These are phyloP conservation scores for Athrips mouffetella DNA, from an alignment of 2,888 invertebrate species.

Conservation along the genomic window DNA sequence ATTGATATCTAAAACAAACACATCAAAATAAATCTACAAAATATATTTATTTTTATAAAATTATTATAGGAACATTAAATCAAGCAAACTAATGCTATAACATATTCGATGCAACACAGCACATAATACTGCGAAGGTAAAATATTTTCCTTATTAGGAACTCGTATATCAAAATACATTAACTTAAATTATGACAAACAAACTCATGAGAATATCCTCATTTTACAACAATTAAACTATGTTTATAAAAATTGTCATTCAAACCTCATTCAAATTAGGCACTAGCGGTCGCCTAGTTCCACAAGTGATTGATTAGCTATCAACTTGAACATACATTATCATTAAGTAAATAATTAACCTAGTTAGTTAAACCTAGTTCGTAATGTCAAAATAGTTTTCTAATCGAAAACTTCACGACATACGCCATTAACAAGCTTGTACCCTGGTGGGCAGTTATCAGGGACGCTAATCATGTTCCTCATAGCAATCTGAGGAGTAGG, in stretches of 20 bases:
- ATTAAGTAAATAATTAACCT: not conserved
- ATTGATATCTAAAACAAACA: too few species aligned
- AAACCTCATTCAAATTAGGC: too few species aligned
- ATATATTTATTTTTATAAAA: too few species aligned
- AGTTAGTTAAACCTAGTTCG: too few species aligned
- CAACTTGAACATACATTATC: not conserved
- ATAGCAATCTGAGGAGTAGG: conserved; percentile 9
- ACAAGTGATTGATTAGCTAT: too few species aligned
- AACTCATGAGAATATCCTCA: too few species aligned
- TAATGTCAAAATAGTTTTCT: not conserved
- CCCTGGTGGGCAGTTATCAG: conserved; percentile 39
- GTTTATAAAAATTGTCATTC: too few species aligned
- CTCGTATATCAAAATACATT: too few species aligned
- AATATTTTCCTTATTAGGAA: not conserved
- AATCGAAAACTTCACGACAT: conserved; percentile 38
- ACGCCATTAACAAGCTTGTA: conserved; percentile 34
- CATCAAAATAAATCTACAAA: too few species aligned
- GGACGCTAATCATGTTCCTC: conserved; percentile 52
- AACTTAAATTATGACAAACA: too few species aligned
- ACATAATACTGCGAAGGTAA: conserved; percentile 5
- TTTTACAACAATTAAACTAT: too few species aligned
- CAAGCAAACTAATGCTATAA: not conserved
- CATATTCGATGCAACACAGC: conserved; percentile 1
- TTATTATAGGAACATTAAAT: not conserved
- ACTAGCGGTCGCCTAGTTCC: too few species aligned